Conservation (phyloP, 2,113 vertebrate species). For the Leucosticte australis region DNA sequence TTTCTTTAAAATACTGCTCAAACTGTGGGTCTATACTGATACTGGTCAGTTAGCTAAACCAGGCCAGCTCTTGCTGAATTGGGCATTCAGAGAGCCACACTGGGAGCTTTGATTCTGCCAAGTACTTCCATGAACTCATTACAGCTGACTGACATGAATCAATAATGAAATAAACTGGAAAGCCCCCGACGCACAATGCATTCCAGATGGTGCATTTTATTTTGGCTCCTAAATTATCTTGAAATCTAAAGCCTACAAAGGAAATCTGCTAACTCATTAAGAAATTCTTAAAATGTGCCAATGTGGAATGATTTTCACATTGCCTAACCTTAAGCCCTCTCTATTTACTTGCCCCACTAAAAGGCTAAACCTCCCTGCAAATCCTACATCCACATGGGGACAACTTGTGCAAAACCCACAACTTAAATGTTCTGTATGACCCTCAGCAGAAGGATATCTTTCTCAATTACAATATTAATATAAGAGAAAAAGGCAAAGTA, state of each 20-base stretch:
- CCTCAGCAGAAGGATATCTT: not conserved
- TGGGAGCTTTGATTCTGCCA: not conserved
- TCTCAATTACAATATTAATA: not conserved
- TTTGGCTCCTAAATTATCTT: not conserved
- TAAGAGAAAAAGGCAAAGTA: not conserved
- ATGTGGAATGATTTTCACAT: not conserved
- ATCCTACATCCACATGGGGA: not conserved
- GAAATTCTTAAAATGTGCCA: not conserved
- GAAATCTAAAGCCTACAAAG: not conserved
- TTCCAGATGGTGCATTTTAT: not conserved
- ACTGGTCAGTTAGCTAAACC: not conserved
- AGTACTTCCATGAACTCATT: not conserved
- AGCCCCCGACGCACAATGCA: not conserved
- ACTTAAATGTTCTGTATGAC: not conserved
- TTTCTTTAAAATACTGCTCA: not conserved
- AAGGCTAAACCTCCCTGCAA: not conserved
- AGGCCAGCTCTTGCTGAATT: not conserved
- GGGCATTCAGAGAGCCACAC: not conserved
- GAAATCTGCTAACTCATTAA: not conserved
- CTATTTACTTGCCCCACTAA: not conserved
- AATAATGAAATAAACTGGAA: not conserved
- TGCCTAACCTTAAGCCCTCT: not conserved
- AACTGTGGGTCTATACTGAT: not conserved
- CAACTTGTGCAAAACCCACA: not conserved
- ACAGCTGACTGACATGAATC: not conserved